Evolutionary conservation across 35 echinoderm and acorn worm species (phyloP).

Genomic region (Heliocidaris tuberculata): DNA sequence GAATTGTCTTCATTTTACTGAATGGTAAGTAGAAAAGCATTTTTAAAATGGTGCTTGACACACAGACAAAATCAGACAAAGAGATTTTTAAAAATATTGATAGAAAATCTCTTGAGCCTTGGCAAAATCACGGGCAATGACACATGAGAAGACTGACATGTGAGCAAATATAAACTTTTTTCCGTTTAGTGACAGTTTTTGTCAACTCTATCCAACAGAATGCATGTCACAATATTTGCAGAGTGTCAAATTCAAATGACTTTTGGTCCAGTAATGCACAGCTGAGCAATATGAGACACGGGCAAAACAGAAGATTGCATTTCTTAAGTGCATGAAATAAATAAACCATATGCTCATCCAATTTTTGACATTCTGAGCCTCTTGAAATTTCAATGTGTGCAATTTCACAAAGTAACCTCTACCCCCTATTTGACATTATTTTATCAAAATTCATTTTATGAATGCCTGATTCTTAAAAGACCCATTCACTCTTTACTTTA

Average conservation of each 20-base stretch:
- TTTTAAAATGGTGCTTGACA: too few species aligned
- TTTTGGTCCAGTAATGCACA: not conserved
- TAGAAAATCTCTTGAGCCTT: not conserved
- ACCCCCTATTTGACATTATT: not conserved
- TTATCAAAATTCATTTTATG: not conserved
- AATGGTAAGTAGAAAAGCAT: too few species aligned
- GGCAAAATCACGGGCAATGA: not conserved
- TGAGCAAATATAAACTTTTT: not conserved
- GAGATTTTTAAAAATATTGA: not conserved
- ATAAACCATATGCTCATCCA: not conserved
- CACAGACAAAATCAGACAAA: too few species aligned
- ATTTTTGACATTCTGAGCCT: not conserved
- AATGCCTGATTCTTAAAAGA: too few species aligned
- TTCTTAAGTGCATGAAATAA: not conserved
- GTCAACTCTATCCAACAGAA: not conserved
- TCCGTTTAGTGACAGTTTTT: not conserved
- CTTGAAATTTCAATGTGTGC: not conserved
- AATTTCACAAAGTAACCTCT: not conserved
- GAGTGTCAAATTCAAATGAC: not conserved
- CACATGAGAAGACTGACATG: not conserved
- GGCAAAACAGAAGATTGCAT: not conserved
- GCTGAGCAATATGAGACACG: not conserved
- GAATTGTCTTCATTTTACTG: too few species aligned
- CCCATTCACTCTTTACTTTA: too few species aligned
- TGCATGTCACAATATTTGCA: conserved; percentile 17